Percentiles rank a stretch among this genome's conserved stretches.
phyloP scores from a whole-genome alignment of 2,113 vertebrate species.

The Mobula hypostoma region DNA sequence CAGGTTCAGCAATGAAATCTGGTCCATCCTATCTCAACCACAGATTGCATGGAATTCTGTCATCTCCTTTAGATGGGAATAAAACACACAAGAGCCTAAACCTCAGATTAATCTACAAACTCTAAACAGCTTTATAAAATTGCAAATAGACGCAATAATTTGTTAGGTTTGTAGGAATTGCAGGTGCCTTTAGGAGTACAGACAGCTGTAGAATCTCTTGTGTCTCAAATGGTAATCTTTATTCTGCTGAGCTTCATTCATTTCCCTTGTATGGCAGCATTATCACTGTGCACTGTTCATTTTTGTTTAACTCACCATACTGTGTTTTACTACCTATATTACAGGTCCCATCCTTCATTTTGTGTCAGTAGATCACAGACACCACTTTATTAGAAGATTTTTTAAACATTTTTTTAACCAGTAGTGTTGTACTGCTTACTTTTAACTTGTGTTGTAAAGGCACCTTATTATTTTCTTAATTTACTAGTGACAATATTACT shows the following conservation, averaged over 20 bases:
- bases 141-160: neutral
- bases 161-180: neutral
- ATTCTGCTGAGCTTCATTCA: neutral
- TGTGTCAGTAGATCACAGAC: neutral
- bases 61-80: neutral
- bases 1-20: too few relatives aligned
- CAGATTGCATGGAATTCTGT: neutral
- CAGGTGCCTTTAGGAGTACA: neutral
- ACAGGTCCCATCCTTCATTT: neutral
- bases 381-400: neutral
- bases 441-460: too few relatives aligned
- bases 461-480: too few relatives aligned
- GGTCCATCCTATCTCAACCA: too few relatives aligned
- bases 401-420: neutral
- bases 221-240: neutral
- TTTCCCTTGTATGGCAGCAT: too few relatives aligned
- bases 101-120: neutral
- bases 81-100: neutral
- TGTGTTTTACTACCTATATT: neutral
- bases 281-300: neutral
- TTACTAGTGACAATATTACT: too few relatives aligned
- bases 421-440: too few relatives aligned
- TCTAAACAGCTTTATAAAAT: neutral
- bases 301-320: neutral
- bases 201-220: too few relatives aligned